phyloP scores from a whole-genome alignment of 2,888 invertebrate species.

The Archips crataeganus region DNA sequence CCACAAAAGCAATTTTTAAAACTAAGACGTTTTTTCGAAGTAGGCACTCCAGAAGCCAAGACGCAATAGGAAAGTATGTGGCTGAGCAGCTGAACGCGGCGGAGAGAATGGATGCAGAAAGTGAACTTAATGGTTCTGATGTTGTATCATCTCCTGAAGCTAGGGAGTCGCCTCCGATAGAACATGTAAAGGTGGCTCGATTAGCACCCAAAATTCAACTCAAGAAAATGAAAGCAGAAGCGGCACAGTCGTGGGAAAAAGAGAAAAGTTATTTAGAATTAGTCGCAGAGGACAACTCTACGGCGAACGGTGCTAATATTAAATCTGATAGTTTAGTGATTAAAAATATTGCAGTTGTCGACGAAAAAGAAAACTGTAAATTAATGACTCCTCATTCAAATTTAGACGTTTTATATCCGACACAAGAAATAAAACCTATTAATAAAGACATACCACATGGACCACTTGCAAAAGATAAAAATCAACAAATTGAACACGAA shows the following conservation, averaged over 20 bases:
- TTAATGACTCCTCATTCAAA: constrained; percentile 41
- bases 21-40: constrained; percentile 85
- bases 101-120: constrained; percentile 76
- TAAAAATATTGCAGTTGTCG: constrained; percentile 12
- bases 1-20: constrained; percentile 81
- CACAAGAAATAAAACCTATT: constrained; percentile 69
- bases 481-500: constrained; percentile 5
- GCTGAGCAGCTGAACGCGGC: constrained; percentile 81
- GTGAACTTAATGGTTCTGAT: constrained; percentile 75
- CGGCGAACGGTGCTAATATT: constrained; percentile 36
- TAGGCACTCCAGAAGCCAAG: constrained; percentile 83
- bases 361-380: constrained; percentile 23
- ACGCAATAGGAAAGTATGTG: constrained; percentile 83
- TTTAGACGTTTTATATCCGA: constrained; percentile 65
- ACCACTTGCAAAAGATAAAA: constrained; percentile 7
- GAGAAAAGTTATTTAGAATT: constrained; percentile 50
- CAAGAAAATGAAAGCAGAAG: constrained; percentile 82
- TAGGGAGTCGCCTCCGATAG: constrained; percentile 75
- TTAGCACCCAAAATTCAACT: constrained; percentile 83
- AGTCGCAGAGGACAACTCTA: constrained; percentile 44
- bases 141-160: constrained; percentile 71
- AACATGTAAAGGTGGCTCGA: constrained; percentile 84
- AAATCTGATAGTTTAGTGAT: constrained; percentile 25
- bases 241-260: constrained; percentile 69
- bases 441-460: constrained; percentile 50